These are phyloP conservation scores for Eonycteris spelaea DNA, from an alignment of 2,113 vertebrate genomes.

Conservation along the genomic window DNA sequence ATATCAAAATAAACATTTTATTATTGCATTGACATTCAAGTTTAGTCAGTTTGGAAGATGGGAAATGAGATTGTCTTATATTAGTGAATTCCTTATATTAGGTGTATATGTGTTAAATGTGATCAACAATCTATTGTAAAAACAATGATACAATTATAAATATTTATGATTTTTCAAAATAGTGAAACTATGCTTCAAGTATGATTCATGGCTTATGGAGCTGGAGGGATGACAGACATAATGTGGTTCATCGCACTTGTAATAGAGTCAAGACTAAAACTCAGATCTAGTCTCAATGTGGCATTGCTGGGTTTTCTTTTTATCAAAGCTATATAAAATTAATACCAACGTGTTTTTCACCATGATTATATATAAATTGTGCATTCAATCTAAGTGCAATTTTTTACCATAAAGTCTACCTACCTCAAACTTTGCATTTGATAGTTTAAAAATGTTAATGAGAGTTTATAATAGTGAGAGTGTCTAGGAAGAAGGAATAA, in stretches of 20 bases:
- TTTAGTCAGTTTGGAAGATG: not conserved
- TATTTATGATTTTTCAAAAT: not conserved
- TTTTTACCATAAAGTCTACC: not conserved
- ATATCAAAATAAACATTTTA: not conserved
- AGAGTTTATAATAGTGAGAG: not conserved
- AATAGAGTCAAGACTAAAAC: not conserved
- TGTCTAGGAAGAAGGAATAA: not conserved
- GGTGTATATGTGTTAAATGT: not conserved
- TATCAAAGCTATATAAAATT: not conserved
- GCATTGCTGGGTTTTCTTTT: not conserved
- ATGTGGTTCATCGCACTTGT: not conserved
- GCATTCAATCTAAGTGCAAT: not conserved
- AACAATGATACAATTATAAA: not conserved
- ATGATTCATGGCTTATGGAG: not conserved
- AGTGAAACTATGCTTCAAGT: not conserved
- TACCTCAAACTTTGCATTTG: not conserved
- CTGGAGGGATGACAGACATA: not conserved
- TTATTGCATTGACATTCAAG: not conserved
- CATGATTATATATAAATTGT: not conserved
- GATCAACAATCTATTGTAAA: not conserved
- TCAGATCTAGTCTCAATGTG: not conserved
- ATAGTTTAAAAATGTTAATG: not conserved
- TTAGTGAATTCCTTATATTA: not conserved
- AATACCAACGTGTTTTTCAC: not conserved
- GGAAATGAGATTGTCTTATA: not conserved